Conservation (phyloP, 2,888 invertebrate genomes). For the Elmis aenea region DNA sequence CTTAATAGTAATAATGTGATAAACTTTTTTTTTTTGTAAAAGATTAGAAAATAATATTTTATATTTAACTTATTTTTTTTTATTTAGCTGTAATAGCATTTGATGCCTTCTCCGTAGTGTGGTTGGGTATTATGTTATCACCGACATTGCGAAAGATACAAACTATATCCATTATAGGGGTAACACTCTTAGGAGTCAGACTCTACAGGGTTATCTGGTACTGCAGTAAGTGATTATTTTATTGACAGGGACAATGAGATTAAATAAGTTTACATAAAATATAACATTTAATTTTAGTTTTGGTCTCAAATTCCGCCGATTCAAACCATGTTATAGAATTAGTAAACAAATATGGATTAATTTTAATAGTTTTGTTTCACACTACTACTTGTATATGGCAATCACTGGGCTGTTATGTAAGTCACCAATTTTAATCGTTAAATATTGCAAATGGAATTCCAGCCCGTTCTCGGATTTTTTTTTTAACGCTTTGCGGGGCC, state of each 20-base stretch:
- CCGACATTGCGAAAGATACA: neutral
- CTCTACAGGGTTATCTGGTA: constrained; percentile 16
- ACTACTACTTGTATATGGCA: constrained; percentile 17
- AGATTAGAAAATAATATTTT: neutral
- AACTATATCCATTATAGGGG: neutral
- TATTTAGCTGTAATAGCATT: constrained; percentile 14
- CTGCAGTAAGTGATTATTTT: constrained; percentile 15
- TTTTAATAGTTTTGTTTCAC: constrained; percentile 17
- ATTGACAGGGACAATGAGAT: too few species aligned
- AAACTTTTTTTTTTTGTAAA: too few species aligned
- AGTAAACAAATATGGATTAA: constrained; percentile 14
- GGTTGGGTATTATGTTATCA: constrained; percentile 1
- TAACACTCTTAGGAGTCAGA: constrained; percentile 12
- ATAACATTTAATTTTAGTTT: constrained; percentile 9
- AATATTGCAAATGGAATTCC: too few species aligned
- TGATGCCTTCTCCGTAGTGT: constrained; percentile 9
- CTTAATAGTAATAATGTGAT: too few species aligned
- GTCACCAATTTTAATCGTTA: too few species aligned
- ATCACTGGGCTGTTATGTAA: constrained; percentile 14
- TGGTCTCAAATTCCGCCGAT: constrained; percentile 14
- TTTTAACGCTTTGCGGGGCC: too few species aligned
- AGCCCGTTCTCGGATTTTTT: too few species aligned
- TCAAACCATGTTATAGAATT: constrained; percentile 10
- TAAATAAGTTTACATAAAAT: neutral
- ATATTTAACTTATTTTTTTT: neutral